Conservation (phyloP, 2,113 vertebrate genomes). For the Sialia sialis region DNA sequence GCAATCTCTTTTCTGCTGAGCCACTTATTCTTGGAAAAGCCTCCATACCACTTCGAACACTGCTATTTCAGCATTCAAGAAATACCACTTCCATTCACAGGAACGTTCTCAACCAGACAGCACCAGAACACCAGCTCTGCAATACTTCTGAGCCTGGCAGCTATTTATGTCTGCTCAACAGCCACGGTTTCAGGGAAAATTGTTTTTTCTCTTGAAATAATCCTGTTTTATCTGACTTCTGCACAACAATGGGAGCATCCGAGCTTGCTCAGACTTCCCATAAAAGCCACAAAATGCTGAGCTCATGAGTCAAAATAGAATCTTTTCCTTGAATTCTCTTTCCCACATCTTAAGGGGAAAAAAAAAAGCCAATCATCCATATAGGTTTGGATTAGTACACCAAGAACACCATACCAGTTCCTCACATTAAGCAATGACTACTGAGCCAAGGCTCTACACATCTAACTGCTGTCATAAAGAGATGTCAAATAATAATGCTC, state of each 20-base stretch:
- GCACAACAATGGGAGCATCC: background rate
- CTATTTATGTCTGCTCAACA: constrained; percentile 37
- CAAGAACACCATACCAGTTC: background rate
- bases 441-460: background rate
- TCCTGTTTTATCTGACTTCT: constrained; percentile 34
- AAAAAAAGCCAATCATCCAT: accelerated
- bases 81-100: constrained; percentile 54
- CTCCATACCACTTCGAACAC: constrained; percentile 13
- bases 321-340: background rate
- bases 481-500: constrained; percentile 17
- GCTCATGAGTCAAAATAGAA: background rate
- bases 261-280: constrained; percentile 10
- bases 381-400: background rate
- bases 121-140: constrained; percentile 22
- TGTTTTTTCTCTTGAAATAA: constrained; percentile 12
- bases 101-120: constrained; percentile 14
- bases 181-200: background rate
- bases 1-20: constrained; percentile 50
- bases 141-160: background rate
- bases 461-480: background rate
- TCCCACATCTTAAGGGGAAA: background rate
- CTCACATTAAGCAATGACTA: background rate
- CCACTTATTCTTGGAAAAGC: constrained; percentile 41
- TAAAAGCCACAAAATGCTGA: constrained; percentile 39
- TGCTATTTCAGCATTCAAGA: constrained; percentile 58